A percentile compares a stretch with the other conserved stretches of the same genome.
These are phyloP conservation scores for Parauchenoglanis ngamensis DNA, from an alignment of 2,797 vertebrate species.

Conservation along the genomic window DNA sequence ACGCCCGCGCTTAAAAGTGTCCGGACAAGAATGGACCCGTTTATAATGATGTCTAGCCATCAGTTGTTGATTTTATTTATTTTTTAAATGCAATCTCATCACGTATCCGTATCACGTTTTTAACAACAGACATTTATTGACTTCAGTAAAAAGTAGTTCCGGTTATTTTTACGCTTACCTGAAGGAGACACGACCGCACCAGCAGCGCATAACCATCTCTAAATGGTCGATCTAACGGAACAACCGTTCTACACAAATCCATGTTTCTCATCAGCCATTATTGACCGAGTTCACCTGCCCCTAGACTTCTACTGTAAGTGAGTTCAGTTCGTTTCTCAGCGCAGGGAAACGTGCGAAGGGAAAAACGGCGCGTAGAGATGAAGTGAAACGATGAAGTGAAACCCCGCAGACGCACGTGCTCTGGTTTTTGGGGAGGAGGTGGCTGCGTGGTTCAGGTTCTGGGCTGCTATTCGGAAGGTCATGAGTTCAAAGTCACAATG, in stretches of 20 bases:
- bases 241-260: too few species aligned
- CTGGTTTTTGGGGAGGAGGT: background rate
- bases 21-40: background rate
- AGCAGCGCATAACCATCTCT: too few species aligned
- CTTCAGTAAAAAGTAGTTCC: too few species aligned
- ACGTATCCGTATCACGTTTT: background rate
- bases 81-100: too few species aligned
- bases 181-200: too few species aligned
- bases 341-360: background rate
- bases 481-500: background rate
- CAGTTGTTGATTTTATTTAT: background rate
- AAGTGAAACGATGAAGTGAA: background rate
- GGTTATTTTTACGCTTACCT: too few species aligned
- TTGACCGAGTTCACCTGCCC: background rate
- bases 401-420: background rate
- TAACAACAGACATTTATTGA: background rate
- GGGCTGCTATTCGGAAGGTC: background rate
- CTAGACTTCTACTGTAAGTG: background rate
- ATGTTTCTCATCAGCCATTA: background rate
- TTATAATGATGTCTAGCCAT: background rate
- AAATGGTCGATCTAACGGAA: too few species aligned
- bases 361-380: background rate
- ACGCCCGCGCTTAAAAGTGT: background rate
- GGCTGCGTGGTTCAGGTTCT: background rate
- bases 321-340: background rate